A percentile compares a stretch with the other conserved stretches of the same genome.
Conservation (phyloP, 2,888 invertebrate species). For the Adela reaumurella region DNA sequence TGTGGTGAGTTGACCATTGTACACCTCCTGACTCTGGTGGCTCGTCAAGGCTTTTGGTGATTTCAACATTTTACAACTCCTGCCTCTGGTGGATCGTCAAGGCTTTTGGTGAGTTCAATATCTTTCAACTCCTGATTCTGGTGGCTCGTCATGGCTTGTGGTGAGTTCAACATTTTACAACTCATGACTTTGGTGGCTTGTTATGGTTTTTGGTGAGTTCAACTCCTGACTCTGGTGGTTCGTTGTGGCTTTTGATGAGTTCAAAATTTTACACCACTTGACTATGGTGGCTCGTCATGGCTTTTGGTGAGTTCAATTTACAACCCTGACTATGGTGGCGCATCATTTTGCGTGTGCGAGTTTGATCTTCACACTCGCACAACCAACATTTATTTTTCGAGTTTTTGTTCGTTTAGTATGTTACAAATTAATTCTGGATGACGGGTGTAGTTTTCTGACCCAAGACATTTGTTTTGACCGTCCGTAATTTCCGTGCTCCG, state of each 20-base stretch:
- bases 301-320: slow-evolving; percentile 19
- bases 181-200: too few species aligned
- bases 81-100: slow-evolving; percentile 93
- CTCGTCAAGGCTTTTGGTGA: slow-evolving; percentile 86
- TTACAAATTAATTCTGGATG: too few species aligned
- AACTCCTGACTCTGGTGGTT: slow-evolving; percentile 93
- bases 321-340: too few species aligned
- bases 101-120: slow-evolving; percentile 69
- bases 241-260: slow-evolving; percentile 83
- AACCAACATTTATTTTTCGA: too few species aligned
- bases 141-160: slow-evolving; percentile 91
- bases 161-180: slow-evolving; percentile 48
- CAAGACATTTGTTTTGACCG: too few species aligned
- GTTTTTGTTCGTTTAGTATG: too few species aligned
- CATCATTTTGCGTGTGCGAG: too few species aligned
- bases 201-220: too few species aligned
- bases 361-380: too few species aligned
- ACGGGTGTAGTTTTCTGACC: too few species aligned
- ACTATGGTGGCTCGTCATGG: slow-evolving; percentile 79
- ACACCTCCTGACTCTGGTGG: slow-evolving; percentile 92
- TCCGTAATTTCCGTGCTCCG: too few species aligned
- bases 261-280: slow-evolving; percentile 60
- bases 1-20: slow-evolving; percentile 79
- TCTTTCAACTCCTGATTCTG: slow-evolving; percentile 81
- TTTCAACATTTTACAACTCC: slow-evolving; percentile 80